phyloP scores from a whole-genome alignment of 2,797 vertebrate species.

The Myripristis murdjan region DNA sequence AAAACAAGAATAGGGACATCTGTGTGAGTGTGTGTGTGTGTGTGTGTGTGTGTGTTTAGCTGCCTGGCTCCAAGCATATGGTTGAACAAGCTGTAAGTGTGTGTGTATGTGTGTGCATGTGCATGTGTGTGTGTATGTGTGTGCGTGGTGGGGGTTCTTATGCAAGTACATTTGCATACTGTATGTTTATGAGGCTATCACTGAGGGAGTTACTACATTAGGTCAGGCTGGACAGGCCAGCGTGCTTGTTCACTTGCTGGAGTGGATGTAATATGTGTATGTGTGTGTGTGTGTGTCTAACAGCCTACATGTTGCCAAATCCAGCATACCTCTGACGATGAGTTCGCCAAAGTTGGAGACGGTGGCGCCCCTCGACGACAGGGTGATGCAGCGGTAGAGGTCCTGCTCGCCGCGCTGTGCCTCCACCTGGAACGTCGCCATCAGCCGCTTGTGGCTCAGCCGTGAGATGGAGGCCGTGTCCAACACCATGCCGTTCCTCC shows the following conservation, averaged over 20 bases:
- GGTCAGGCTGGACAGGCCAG: not conserved
- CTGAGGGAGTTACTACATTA: not conserved
- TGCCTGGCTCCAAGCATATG: not conserved
- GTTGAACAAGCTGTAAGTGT: slow-evolving; percentile 7
- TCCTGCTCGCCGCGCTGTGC: slow-evolving; percentile 89
- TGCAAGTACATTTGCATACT: too few relatives aligned
- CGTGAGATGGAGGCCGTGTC: slow-evolving; percentile 84
- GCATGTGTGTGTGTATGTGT: too few relatives aligned
- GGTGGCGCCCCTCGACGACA: slow-evolving; percentile 88
- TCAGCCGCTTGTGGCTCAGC: slow-evolving; percentile 91
- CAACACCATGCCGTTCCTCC: slow-evolving; percentile 88
- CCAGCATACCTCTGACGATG: slow-evolving; percentile 91
- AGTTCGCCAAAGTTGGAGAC: slow-evolving; percentile 98
- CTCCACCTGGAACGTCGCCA: slow-evolving; percentile 92
- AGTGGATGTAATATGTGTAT: not conserved
- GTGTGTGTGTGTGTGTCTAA: not conserved
- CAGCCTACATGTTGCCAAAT: not conserved
- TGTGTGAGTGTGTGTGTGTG: too few relatives aligned
- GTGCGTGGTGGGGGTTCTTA: too few relatives aligned
- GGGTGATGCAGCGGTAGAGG: slow-evolving; percentile 94
- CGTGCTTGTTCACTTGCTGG: too few relatives aligned
- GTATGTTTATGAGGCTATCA: too few relatives aligned
- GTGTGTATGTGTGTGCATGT: too few relatives aligned
- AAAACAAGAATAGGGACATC: not conserved
- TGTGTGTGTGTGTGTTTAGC: not conserved